These are phyloP conservation scores for Heliconius ismenius DNA, from an alignment of 2,888 invertebrate species.

Conservation along the genomic window DNA sequence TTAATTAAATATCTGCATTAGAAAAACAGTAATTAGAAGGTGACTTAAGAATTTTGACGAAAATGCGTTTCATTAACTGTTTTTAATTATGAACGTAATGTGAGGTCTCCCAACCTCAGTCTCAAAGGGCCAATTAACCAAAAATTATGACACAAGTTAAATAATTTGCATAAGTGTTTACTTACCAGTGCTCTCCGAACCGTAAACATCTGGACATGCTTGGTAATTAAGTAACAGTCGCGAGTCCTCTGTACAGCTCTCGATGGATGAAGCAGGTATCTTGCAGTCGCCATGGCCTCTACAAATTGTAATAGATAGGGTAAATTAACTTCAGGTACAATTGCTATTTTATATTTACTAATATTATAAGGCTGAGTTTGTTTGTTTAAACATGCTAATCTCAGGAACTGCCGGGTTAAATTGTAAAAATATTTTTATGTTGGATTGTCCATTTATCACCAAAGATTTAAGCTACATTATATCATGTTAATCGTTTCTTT, in stretches of 20 bases:
- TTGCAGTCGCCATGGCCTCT: constrained; percentile 94
- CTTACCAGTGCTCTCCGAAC: constrained; percentile 94
- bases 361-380: not conserved
- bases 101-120: not conserved
- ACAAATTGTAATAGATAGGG: not conserved
- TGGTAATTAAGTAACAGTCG: constrained; percentile 94
- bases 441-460: not conserved
- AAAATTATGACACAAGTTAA: not conserved
- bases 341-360: not conserved
- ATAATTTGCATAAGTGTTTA: not conserved
- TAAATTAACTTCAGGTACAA: not conserved
- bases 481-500: too few species aligned
- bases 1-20: not conserved
- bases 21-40: not conserved
- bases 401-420: not conserved
- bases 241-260: constrained; percentile 96
- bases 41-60: too few species aligned
- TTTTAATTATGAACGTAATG: too few species aligned
- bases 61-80: too few species aligned
- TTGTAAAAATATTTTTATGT: not conserved
- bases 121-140: not conserved
- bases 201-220: constrained; percentile 95
- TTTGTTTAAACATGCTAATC: not conserved
- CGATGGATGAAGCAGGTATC: constrained; percentile 94
- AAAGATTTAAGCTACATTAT: not conserved